These are phyloP conservation scores for Pipistrellus nathusii DNA, from an alignment of 2,797 vertebrate genomes.

Conservation along the genomic window DNA sequence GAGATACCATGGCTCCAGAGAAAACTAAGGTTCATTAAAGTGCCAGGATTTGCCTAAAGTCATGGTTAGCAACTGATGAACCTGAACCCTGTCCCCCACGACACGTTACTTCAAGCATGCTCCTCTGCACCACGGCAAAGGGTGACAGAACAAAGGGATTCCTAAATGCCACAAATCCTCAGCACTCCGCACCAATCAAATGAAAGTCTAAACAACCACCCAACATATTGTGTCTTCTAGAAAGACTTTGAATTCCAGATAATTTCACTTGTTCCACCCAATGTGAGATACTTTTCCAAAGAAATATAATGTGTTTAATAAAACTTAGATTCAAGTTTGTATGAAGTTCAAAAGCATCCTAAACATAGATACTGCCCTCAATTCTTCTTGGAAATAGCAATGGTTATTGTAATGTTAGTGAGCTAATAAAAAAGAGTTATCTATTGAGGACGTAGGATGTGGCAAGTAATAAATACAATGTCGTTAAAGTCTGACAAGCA, in stretches of 20 bases:
- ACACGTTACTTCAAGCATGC: neutral
- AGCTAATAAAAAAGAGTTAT: neutral
- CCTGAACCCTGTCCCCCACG: neutral
- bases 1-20: neutral
- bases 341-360: neutral
- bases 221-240: neutral
- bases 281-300: neutral
- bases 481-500: neutral
- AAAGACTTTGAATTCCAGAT: neutral
- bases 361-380: neutral
- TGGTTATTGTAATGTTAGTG: neutral
- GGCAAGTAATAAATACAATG: neutral
- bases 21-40: neutral
- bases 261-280: neutral
- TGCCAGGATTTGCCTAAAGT: neutral
- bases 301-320: neutral
- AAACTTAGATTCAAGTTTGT: conserved; percentile 5
- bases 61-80: neutral
- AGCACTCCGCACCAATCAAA: neutral
- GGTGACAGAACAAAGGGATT: neutral
- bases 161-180: neutral
- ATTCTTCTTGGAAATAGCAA: neutral
- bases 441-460: neutral
- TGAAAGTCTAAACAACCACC: neutral
- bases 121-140: neutral